Percentiles rank a stretch among this genome's conserved stretches.
These are phyloP conservation scores for Saiga tatarica DNA, from an alignment of 2,113 vertebrate genomes.

Conservation along the genomic window DNA sequence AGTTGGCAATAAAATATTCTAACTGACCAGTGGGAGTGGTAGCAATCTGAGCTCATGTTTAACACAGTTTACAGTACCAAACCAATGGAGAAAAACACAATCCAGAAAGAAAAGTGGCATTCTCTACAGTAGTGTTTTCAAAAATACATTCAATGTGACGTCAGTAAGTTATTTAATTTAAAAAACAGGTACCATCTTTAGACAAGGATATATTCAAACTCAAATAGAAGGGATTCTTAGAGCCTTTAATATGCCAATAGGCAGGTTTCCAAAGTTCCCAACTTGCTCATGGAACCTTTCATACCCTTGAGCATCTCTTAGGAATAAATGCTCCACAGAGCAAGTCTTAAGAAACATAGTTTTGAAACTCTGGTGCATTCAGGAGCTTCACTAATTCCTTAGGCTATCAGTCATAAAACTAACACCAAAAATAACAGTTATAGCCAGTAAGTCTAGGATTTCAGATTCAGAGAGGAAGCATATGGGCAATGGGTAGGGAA, in stretches of 20 bases:
- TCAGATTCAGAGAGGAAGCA: neutral
- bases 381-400: neutral
- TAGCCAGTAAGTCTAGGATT: neutral
- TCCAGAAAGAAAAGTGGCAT: neutral
- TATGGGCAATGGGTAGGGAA: neutral
- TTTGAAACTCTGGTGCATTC: neutral
- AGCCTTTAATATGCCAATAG: neutral
- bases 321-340: neutral
- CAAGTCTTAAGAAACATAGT: neutral
- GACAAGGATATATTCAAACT: neutral
- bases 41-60: neutral
- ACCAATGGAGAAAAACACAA: neutral
- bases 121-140: neutral
- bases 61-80: neutral
- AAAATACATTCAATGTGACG: neutral
- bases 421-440: slow-evolving; percentile 2
- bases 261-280: neutral
- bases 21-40: neutral
- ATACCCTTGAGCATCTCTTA: neutral
- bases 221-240: neutral
- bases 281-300: neutral
- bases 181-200: neutral
- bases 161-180: neutral
- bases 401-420: neutral
- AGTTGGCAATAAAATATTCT: neutral